Percentiles rank a stretch among this genome's conserved stretches.
Evolutionary conservation across 2,113 vertebrate genomes (phyloP).

Genomic region (Procavia capensis): DNA sequence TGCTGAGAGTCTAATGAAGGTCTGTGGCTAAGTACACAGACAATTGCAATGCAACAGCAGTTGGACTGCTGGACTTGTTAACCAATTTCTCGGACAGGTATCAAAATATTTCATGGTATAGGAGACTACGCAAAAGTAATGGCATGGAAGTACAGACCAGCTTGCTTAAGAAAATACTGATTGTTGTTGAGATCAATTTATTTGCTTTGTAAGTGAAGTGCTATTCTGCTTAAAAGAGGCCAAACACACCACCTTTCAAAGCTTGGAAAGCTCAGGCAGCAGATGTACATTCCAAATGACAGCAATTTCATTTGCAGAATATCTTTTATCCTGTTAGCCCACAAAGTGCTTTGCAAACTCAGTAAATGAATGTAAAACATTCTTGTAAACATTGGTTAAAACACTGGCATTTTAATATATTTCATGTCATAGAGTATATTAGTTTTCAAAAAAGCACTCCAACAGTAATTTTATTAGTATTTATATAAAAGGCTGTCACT

Average conservation of each 20-base stretch:
- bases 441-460: constrained; percentile 57
- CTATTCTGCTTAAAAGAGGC: constrained; percentile 1
- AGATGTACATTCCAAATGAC: constrained; percentile 40
- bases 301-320: constrained; percentile 58
- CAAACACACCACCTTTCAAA: neutral
- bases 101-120: neutral
- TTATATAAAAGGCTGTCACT: constrained; percentile 70
- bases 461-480: constrained; percentile 63
- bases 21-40: neutral
- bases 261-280: neutral
- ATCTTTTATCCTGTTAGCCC: constrained; percentile 73
- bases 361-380: constrained; percentile 69
- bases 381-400: constrained; percentile 79
- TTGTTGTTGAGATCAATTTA: neutral
- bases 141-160: neutral
- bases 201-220: constrained; percentile 11
- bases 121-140: neutral
- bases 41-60: neutral
- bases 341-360: constrained; percentile 68
- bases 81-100: constrained; percentile 21
- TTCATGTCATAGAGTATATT: constrained; percentile 72
- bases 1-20: neutral
- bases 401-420: constrained; percentile 74
- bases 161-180: neutral
- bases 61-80: neutral